These are phyloP conservation scores for Desmodus rotundus DNA, from an alignment of 2,113 vertebrate genomes.

Conservation along the genomic window DNA sequence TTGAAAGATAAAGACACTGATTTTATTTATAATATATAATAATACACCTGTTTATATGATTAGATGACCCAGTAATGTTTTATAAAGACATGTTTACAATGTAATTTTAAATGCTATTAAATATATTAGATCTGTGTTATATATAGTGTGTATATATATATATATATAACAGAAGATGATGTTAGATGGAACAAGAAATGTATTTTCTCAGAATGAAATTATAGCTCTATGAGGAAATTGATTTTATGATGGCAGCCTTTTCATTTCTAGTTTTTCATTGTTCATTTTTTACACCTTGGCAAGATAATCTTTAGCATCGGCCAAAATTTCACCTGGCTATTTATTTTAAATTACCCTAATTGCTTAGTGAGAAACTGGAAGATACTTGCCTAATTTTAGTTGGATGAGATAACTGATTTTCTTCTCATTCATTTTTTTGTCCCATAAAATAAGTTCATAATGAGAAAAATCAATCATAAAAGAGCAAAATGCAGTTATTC, in stretches of 20 bases:
- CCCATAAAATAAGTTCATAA: not conserved
- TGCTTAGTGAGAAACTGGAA: not conserved
- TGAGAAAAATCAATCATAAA: conserved; percentile 19
- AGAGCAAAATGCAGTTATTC: not conserved
- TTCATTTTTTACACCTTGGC: not conserved
- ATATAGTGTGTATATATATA: too few species aligned
- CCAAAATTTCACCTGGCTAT: not conserved
- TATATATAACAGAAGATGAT: not conserved
- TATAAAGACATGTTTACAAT: not conserved
- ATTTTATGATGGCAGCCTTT: not conserved
- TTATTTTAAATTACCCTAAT: conserved; percentile 11
- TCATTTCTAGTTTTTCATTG: not conserved
- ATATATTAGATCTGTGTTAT: not conserved
- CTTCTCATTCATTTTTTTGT: not conserved
- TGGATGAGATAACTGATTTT: not conserved
- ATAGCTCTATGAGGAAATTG: not conserved
- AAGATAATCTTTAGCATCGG: not conserved
- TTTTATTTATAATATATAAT: not conserved
- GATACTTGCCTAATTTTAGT: not conserved
- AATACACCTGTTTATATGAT: not conserved
- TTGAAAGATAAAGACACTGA: not conserved
- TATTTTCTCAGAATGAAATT: not conserved
- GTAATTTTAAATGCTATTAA: not conserved
- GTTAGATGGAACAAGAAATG: not conserved
- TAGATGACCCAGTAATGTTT: not conserved